Conservation (phyloP, 2,113 vertebrate genomes). For the Calidris pygmaea region DNA sequence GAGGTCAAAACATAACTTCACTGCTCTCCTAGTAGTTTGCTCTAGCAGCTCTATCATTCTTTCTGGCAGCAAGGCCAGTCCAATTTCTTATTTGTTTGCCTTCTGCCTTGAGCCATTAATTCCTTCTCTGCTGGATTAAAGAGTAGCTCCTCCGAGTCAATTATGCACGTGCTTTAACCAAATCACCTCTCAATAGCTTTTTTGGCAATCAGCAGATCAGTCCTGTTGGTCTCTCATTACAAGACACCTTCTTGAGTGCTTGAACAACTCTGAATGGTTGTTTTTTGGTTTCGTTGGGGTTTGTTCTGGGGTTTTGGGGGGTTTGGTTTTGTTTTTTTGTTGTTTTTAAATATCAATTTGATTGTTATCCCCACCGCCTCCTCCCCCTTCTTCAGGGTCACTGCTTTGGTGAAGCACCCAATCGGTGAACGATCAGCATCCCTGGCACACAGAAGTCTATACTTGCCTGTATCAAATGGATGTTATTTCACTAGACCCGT, state of each 20-base stretch:
- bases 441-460: neutral
- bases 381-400: neutral
- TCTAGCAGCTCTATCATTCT: constrained; percentile 8
- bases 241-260: neutral
- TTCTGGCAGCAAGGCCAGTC: constrained; percentile 11
- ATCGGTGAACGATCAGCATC: neutral
- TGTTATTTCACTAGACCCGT: neutral
- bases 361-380: neutral
- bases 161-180: neutral
- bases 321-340: neutral
- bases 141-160: constrained; percentile 10
- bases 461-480: neutral
- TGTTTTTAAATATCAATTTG: neutral
- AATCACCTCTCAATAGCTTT: neutral
- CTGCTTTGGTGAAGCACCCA: neutral
- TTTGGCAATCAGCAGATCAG: neutral
- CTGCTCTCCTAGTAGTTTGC: neutral
- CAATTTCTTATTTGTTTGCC: constrained; percentile 51
- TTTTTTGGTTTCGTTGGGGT: no score
- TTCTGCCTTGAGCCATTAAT: constrained; percentile 57
- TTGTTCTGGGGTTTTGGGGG: no score
- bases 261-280: neutral
- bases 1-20: constrained; percentile 10
- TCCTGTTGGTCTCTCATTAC: neutral
- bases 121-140: constrained; percentile 36